These are phyloP conservation scores for Erebia epiphron DNA, from an alignment of 2,888 invertebrate species.

Conservation along the genomic window DNA sequence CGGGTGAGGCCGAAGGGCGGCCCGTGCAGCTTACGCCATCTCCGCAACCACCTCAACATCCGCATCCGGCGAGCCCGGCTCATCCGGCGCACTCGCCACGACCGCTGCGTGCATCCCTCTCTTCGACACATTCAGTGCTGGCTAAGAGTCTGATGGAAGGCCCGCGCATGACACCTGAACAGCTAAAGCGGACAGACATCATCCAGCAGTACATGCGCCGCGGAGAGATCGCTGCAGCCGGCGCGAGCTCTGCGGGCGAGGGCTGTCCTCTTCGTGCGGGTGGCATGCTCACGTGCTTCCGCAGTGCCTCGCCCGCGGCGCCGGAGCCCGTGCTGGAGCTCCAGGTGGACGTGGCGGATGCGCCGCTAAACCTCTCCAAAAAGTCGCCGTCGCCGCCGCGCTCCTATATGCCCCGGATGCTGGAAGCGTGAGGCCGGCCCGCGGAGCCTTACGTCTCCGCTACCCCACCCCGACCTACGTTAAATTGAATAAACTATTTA, in stretches of 20 bases:
- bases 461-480: constrained; percentile 80
- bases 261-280: constrained; percentile 69
- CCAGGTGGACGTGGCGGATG: constrained; percentile 92
- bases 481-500: constrained; percentile 77
- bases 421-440: constrained; percentile 85
- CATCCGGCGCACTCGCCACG: constrained; percentile 81
- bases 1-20: constrained; percentile 87
- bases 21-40: constrained; percentile 74
- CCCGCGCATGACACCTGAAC: constrained; percentile 96
- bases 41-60: constrained; percentile 79
- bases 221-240: constrained; percentile 80
- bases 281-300: constrained; percentile 63
- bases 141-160: constrained; percentile 96
- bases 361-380: constrained; percentile 95
- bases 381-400: constrained; percentile 85
- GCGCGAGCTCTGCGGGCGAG: constrained; percentile 77
- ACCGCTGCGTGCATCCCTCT: constrained; percentile 84
- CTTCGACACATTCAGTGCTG: constrained; percentile 94
- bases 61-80: constrained; percentile 71
- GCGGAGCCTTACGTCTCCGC: constrained; percentile 79
- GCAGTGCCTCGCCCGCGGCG: constrained; percentile 70
- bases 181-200: constrained; percentile 95
- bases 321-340: constrained; percentile 74
- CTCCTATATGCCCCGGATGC: constrained; percentile 84
- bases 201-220: constrained; percentile 96